A percentile compares a stretch with the other conserved stretches of the same genome.
Evolutionary conservation across 2,888 invertebrate genomes (phyloP).

Genomic region (Eupithecia centaureata): DNA sequence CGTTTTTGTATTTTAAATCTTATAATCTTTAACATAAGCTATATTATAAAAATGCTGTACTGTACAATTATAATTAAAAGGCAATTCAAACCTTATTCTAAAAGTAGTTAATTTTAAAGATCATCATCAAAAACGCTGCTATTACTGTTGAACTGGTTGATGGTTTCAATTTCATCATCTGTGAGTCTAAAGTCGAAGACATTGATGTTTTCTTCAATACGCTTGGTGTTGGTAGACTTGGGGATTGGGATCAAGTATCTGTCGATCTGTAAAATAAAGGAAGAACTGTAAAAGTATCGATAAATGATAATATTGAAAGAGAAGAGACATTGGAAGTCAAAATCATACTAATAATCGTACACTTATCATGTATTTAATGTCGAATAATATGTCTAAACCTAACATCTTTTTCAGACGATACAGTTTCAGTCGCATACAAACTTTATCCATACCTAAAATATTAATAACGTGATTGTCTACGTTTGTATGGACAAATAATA

Average conservation of each 20-base stretch:
- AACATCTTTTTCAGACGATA: too few species aligned
- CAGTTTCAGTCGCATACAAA: too few species aligned
- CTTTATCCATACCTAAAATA: too few species aligned
- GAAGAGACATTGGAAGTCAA: too few species aligned
- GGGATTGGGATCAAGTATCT: constrained; percentile 83
- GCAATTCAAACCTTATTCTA: constrained; percentile 2
- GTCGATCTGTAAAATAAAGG: constrained; percentile 68
- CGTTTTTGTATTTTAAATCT: not conserved
- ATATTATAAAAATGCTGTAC: not conserved
- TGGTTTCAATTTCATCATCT: constrained; percentile 73
- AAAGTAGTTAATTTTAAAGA: not conserved
- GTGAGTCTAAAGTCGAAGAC: constrained; percentile 84
- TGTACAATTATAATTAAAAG: not conserved
- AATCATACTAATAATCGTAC: too few species aligned
- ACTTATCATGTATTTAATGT: too few species aligned
- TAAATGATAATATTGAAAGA: too few species aligned
- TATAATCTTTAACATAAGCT: not conserved
- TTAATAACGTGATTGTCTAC: too few species aligned
- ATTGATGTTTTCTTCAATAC: constrained; percentile 81
- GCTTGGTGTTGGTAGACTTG: constrained; percentile 80
- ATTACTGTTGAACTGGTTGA: constrained; percentile 77
- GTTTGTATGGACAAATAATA: too few species aligned
- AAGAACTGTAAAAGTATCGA: too few species aligned
- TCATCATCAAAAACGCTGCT: constrained; percentile 51
- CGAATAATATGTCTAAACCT: too few species aligned